Percentiles rank a stretch among this genome's conserved stretches.
phyloP scores from a whole-genome alignment of 2,888 invertebrate genomes.

The Bhutanitis thaidina region DNA sequence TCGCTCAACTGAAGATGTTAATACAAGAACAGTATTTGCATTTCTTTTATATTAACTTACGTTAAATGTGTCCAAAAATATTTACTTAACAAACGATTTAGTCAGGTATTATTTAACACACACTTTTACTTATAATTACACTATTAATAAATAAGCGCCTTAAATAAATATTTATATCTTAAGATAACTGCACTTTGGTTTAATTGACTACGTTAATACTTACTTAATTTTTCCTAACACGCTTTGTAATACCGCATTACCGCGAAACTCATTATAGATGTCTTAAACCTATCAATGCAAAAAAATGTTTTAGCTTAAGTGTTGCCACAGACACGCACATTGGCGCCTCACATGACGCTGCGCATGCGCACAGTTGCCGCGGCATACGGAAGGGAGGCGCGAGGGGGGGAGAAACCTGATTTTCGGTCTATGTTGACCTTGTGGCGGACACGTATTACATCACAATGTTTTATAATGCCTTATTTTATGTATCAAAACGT shows the following conservation, averaged over 20 bases:
- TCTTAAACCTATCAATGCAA: background rate
- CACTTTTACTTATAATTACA: no score
- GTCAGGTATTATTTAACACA: no score
- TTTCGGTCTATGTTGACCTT: slow-evolving; percentile 79
- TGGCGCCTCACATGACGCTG: slow-evolving; percentile 56
- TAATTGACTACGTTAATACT: no score
- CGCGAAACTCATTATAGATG: background rate
- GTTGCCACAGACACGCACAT: slow-evolving; percentile 25
- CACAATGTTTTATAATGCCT: slow-evolving; percentile 64
- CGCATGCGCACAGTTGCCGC: slow-evolving; percentile 37
- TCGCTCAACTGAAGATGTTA: no score
- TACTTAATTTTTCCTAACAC: no score
- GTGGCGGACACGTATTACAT: slow-evolving; percentile 69
- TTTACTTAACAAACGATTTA: no score
- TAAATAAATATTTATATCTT: no score
- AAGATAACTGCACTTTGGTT: no score
- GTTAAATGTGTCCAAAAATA: no score
- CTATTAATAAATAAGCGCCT: no score
- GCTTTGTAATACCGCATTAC: background rate
- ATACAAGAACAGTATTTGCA: no score
- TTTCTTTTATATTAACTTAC: no score
- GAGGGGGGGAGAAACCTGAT: slow-evolving; percentile 66
- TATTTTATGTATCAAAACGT: slow-evolving; percentile 33
- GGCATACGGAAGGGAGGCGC: slow-evolving; percentile 32
- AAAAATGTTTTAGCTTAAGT: background rate